Conservation (phyloP, 2,113 vertebrate species). For the Cichladusa arquata region DNA sequence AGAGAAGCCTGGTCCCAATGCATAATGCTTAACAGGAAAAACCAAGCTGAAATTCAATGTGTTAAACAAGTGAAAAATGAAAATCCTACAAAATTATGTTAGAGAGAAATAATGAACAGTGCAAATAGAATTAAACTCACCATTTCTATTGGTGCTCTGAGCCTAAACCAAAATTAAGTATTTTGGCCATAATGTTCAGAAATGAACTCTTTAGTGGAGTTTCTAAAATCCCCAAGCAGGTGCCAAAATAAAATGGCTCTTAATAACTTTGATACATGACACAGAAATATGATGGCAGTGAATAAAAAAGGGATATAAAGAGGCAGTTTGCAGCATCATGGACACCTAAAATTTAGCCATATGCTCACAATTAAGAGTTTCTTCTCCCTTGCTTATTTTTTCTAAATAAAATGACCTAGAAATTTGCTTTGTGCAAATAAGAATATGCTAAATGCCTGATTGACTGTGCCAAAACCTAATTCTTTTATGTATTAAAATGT, state of each 20-base stretch:
- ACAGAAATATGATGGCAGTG: not conserved
- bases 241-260: not conserved
- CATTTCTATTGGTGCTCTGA: not conserved
- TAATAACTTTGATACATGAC: not conserved
- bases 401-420: not conserved
- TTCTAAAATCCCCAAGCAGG: not conserved
- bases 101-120: not conserved
- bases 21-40: not conserved
- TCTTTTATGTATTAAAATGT: not conserved
- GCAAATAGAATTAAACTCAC: not conserved
- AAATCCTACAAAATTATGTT: not conserved
- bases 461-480: not conserved
- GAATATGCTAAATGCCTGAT: not conserved
- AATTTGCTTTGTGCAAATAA: not conserved
- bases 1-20: not conserved
- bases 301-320: not conserved
- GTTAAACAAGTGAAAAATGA: not conserved
- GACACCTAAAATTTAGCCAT: not conserved
- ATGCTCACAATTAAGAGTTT: not conserved
- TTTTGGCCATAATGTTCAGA: not conserved
- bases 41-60: not conserved
- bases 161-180: not conserved
- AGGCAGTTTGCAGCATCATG: not conserved
- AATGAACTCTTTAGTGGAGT: not conserved
- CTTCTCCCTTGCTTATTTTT: not conserved